phyloP scores from a whole-genome alignment of 2,888 invertebrate genomes.

The Drosophila mimetica region DNA sequence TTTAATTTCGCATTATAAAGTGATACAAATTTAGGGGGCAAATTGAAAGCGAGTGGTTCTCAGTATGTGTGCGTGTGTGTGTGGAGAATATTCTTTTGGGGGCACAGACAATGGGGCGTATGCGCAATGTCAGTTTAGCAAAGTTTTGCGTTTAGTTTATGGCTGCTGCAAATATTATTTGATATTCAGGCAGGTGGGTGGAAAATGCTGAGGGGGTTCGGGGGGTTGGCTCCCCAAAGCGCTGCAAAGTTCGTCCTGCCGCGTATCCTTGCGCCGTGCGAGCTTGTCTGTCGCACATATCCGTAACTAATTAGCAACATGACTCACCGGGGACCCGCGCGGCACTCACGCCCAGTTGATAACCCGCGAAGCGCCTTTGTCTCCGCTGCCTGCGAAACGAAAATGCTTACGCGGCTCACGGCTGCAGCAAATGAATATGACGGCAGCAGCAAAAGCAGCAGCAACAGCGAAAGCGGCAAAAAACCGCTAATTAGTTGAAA shows the following conservation, averaged over 20 bases:
- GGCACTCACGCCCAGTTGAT: conserved; percentile 50
- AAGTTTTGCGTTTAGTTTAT: conserved; percentile 62
- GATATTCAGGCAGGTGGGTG: conserved; percentile 39
- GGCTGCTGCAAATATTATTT: conserved; percentile 56
- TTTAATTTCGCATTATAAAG: conserved; percentile 45
- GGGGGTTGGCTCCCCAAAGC: conserved; percentile 62
- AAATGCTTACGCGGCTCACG: conserved; percentile 39
- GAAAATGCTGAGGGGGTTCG: neutral
- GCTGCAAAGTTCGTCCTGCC: conserved; percentile 54
- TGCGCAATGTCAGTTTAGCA: conserved; percentile 52
- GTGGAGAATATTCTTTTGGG: neutral
- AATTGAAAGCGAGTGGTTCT: conserved; percentile 12
- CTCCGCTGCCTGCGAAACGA: conserved; percentile 27
- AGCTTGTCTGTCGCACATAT: conserved; percentile 58
- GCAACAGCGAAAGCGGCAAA: conserved; percentile 52
- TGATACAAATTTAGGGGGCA: conserved; percentile 10
- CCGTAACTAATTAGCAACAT: conserved; percentile 77
- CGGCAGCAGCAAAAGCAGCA: too few species aligned
- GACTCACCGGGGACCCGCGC: conserved; percentile 67
- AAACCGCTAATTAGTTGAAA: conserved; percentile 76
- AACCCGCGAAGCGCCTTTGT: conserved; percentile 70
- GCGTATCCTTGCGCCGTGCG: conserved; percentile 2
- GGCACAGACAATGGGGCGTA: conserved; percentile 44
- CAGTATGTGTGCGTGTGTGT: neutral
- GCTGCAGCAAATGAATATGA: conserved; percentile 53